phyloP scores from a whole-genome alignment of 92 coral and sea anemone species.

The Paragorgia papillata region DNA sequence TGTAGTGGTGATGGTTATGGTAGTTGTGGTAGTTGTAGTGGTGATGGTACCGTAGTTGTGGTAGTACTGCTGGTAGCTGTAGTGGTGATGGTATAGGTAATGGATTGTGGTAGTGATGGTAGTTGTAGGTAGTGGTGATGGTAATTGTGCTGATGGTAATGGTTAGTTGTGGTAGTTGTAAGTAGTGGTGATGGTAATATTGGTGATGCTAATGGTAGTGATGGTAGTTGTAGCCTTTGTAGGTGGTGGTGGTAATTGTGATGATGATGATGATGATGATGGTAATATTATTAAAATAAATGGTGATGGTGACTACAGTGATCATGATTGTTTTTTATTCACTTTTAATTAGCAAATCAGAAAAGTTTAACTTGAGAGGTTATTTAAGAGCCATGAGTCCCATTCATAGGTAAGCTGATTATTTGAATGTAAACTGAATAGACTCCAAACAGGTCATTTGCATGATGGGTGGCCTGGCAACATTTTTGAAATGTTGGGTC shows the following conservation, averaged over 20 bases:
- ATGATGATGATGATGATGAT: background rate
- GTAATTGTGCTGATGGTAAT: too few species aligned
- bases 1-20: conserved; percentile 6
- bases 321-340: background rate
- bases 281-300: background rate
- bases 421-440: background rate
- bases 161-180: too few species aligned
- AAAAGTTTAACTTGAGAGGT: conserved; percentile 55
- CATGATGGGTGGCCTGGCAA: too few species aligned
- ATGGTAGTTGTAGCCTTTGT: background rate
- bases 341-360: conserved; percentile 8
- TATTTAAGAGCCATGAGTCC: conserved; percentile 67
- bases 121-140: too few species aligned
- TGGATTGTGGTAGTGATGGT: too few species aligned
- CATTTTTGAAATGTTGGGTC: too few species aligned
- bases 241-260: conserved; percentile 16
- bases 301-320: background rate
- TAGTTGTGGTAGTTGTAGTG: conserved; percentile 17
- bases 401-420: conserved; percentile 63
- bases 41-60: conserved; percentile 1
- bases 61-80: too few species aligned
- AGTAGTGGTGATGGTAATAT: too few species aligned
- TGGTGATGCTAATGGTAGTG: too few species aligned
- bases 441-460: too few species aligned
- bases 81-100: too few species aligned